Evolutionary conservation across 2,113 vertebrate genomes (phyloP).

Genomic region (Gopherus flavomarginatus): DNA sequence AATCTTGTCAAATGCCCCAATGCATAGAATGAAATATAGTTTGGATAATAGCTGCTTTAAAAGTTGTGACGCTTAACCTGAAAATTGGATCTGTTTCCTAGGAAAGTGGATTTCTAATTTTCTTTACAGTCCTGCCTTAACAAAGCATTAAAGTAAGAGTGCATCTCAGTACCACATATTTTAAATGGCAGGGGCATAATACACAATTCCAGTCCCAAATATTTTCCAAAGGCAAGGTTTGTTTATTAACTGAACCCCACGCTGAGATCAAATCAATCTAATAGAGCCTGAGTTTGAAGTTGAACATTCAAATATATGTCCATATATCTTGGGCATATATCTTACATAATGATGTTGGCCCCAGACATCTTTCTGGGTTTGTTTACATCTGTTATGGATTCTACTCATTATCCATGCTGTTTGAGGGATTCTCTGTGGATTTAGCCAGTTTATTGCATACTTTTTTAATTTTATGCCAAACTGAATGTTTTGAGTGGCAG

Average conservation of each 20-base stretch:
- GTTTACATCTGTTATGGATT: slow-evolving; percentile 94
- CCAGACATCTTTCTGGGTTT: slow-evolving; percentile 87
- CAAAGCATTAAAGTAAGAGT: slow-evolving; percentile 59
- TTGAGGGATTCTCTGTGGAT: slow-evolving; percentile 88
- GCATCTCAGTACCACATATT: slow-evolving; percentile 57
- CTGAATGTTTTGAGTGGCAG: slow-evolving; percentile 70
- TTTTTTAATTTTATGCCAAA: slow-evolving; percentile 85
- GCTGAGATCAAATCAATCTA: slow-evolving; percentile 85
- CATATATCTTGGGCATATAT: slow-evolving; percentile 83
- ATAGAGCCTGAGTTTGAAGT: slow-evolving; percentile 79
- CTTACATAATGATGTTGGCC: slow-evolving; percentile 88
- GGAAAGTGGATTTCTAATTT: slow-evolving; percentile 63
- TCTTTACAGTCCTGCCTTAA: slow-evolving; percentile 59
- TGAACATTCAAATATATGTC: slow-evolving; percentile 82
- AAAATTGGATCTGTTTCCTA: slow-evolving; percentile 60
- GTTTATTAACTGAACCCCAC: slow-evolving; percentile 84
- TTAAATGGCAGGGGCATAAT: slow-evolving; percentile 70
- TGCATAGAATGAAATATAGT: slow-evolving; percentile 55
- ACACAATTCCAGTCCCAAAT: slow-evolving; percentile 72
- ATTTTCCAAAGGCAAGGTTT: slow-evolving; percentile 80
- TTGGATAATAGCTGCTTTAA: slow-evolving; percentile 53
- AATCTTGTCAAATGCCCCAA: slow-evolving; percentile 57
- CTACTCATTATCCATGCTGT: slow-evolving; percentile 91
- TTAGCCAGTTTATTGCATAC: slow-evolving; percentile 84
- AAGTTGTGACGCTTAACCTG: slow-evolving; percentile 57